Evolutionary conservation across 2,888 invertebrate genomes (phyloP), one percentile per base, ranked within the genome.

Genomic region (Dryobotodes eremita): DNA sequence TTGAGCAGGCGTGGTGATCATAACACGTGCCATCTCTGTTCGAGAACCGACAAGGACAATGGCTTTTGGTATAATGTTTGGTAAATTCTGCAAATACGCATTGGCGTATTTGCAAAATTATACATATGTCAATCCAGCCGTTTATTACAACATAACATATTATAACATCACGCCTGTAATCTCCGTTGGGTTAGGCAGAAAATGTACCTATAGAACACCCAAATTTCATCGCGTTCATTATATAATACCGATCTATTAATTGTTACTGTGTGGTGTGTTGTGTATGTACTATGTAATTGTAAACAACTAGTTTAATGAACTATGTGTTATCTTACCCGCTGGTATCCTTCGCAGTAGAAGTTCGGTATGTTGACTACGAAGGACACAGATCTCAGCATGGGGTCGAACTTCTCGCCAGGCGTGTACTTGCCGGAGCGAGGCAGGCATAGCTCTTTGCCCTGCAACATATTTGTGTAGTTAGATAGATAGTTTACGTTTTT

Each of bases 361-460:
- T 90, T 92, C 0, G 87, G 86, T 1, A 57, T 0, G 0, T 64
- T 73, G 2, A 92, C 53, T 2, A 57, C 76, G 66, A 96, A 94
- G 1, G 92, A 85, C 0, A 95, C 86, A 2, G 91, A 91, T n/a
- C 93, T 90, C 77, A 96, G 83, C 94, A 96, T 96, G 1, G 96
- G 95, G 75, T 96, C 96, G 3, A 92, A 68, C 48, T 80, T 92
- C 84, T 96, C 96, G 3, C 92, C 91, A 0, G 91, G 93, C 50
- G 86, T 93, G 80, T 91, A 95, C 53, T 77, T 88, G 2, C 94
- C 92, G 0, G 94, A 90, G 2, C 96, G 92, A 0, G 94, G 94
- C 65, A 96, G 80, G 70, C 96, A 96, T 7, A 96, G 79, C 80
- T 96, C 95, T 46, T 79, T 90, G 2, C 93, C 94, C 96, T 96